Percentiles rank a stretch among this genome's conserved stretches.
Conservation (phyloP, 2,797 vertebrate species). For the Bradypus variegatus region DNA sequence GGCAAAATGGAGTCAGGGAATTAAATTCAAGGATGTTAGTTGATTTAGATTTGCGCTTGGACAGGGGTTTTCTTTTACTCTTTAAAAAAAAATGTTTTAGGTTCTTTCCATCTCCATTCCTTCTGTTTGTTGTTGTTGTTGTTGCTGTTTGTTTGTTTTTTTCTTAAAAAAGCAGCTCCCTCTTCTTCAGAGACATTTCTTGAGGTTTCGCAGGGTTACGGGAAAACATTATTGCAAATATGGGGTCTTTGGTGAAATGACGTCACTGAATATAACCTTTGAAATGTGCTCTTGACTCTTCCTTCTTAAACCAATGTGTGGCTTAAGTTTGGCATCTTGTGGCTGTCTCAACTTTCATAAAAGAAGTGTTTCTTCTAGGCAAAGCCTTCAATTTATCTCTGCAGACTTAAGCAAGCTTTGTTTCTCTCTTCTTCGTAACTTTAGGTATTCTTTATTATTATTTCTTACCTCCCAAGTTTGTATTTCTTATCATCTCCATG, state of each 20-base stretch:
- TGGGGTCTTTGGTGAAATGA: not conserved
- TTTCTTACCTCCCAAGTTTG: slow-evolving; percentile 24
- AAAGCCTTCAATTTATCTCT: not conserved
- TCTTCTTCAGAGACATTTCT: not conserved
- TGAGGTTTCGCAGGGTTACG: not conserved
- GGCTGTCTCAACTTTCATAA: slow-evolving; percentile 31
- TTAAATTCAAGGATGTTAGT: slow-evolving; percentile 22
- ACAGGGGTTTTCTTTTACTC: not conserved
- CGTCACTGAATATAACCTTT: slow-evolving; percentile 35
- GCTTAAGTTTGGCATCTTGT: slow-evolving; percentile 15
- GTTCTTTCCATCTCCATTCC: not conserved
- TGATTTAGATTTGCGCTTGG: slow-evolving; percentile 2
- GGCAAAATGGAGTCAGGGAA: not conserved
- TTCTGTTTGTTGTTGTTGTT: not conserved
- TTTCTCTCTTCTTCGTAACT: not conserved
- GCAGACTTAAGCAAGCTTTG: not conserved
- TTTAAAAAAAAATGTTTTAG: not conserved
- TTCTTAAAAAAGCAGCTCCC: not conserved
- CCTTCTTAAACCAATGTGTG: not conserved
- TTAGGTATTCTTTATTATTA: slow-evolving; percentile 1
- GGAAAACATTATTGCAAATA: slow-evolving; percentile 37
- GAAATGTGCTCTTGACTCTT: slow-evolving; percentile 16
- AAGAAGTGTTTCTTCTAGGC: slow-evolving; percentile 22
- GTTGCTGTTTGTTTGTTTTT: not conserved
- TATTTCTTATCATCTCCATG: not conserved